A percentile compares a stretch with the other conserved stretches of the same genome.
Evolutionary conservation across 2,888 invertebrate genomes (phyloP).

Genomic region (Dryobotodes eremita): DNA sequence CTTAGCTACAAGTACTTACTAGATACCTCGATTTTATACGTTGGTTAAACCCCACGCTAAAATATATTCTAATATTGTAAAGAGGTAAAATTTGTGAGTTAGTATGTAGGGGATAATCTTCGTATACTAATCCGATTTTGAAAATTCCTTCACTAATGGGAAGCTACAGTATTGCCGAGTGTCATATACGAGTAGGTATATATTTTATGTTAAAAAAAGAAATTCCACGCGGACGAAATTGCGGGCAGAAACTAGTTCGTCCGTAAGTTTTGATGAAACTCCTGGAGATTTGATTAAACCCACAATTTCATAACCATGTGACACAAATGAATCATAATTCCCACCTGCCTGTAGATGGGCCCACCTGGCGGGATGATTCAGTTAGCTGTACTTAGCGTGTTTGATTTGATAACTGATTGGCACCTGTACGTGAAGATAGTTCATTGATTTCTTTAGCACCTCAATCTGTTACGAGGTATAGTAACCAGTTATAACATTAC

Average conservation of each 20-base stretch:
- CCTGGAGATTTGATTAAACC: neutral
- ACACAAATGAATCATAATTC: neutral
- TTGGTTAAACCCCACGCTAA: no score
- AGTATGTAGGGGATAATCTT: neutral
- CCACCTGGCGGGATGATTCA: slow-evolving; percentile 25
- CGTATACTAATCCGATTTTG: neutral
- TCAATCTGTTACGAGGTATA: neutral
- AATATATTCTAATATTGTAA: neutral
- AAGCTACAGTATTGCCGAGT: neutral
- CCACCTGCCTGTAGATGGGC: slow-evolving; percentile 1
- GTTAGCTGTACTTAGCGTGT: slow-evolving; percentile 15
- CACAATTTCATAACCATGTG: neutral
- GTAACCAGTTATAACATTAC: neutral
- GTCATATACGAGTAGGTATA: no score
- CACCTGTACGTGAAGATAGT: neutral
- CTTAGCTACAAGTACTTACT: neutral
- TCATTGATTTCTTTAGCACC: slow-evolving; percentile 7
- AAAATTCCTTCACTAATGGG: neutral
- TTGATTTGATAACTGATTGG: slow-evolving; percentile 31
- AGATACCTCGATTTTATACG: no score
- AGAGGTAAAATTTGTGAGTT: neutral
- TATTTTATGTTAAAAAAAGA: neutral
- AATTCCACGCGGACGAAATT: neutral
- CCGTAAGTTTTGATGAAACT: neutral
- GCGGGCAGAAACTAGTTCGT: neutral